phyloP scores from a whole-genome alignment of 2,797 vertebrate genomes.

The Gila robusta region DNA sequence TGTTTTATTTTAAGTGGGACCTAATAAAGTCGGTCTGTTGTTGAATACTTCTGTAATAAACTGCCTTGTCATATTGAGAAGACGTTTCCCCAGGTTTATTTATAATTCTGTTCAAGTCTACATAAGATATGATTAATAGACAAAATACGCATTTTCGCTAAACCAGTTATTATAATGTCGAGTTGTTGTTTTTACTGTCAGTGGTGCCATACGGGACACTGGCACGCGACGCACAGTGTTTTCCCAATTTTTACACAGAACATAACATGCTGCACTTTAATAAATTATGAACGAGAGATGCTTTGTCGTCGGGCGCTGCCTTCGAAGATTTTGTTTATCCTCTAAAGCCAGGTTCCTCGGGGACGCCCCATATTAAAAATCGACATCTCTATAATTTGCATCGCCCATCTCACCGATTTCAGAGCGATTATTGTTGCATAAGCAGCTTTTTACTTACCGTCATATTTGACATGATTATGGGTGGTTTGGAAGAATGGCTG shows the following conservation, averaged over 20 bases:
- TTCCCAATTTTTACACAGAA: neutral
- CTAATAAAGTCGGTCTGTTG: neutral
- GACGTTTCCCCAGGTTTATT: neutral
- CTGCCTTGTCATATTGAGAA: neutral
- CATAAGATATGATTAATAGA: neutral
- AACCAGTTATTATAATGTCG: slow-evolving; percentile 23
- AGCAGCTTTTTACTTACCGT: slow-evolving; percentile 32
- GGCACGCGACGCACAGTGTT: slow-evolving; percentile 9
- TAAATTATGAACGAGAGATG: slow-evolving; percentile 34
- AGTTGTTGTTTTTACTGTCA: slow-evolving; percentile 12
- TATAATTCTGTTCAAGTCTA: neutral
- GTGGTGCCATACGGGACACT: slow-evolving; percentile 14
- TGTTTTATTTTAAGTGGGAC: neutral
- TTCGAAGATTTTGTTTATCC: neutral
- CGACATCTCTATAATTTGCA: slow-evolving; percentile 19
- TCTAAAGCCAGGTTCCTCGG: neutral
- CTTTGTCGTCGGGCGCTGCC: neutral
- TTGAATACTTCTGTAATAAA: neutral
- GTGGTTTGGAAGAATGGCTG: neutral
- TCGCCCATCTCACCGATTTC: neutral
- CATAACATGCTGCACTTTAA: slow-evolving; percentile 15
- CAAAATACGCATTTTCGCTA: neutral
- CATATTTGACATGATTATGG: slow-evolving; percentile 26
- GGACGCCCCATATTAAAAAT: slow-evolving; percentile 15
- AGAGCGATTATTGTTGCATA: slow-evolving; percentile 28